Base-by-base conservation (phyloP, 2,113 vertebrate genomes). In the Actenoides hombroni region DNA sequence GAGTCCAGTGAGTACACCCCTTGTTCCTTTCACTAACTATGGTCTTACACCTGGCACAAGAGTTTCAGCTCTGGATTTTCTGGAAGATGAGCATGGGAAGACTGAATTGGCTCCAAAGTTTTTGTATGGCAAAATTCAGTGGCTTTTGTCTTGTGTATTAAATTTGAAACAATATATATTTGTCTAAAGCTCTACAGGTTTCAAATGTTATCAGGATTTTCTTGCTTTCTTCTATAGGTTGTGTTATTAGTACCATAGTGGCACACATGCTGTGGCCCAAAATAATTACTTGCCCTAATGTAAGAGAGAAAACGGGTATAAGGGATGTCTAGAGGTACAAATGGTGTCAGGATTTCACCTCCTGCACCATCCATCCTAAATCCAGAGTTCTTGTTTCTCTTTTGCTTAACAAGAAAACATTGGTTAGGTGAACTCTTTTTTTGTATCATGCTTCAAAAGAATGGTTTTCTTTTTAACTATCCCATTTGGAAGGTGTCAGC, bases 1-100 rank as follows among this genome's bases (percentile, higher is more conserved):
- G 99, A 99, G 95, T 99, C 99, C 63, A 99, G 99, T 99, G 98
- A 98, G 98, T 98, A 98, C 86, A 70, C 0, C 0, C 8, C 56
- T 95, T 1, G 0, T 92, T 96, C 44, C 14, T 83, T 77, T 79
- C 48, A 31, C 51, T 78, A 15, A 63, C 4, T 13, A 8, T 42
- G 24, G 7, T 86, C 40, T 61, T 59, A 6, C 39, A 37, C 14
- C 9, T 40, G 69, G 26, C 40, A 74, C 28, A 65, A 4, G 35
- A 2, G 0, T 73, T 95, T 94, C 4, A 11, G 12, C n/a, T 49
- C 5, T 70, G 57, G 56, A 23, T 78, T 70, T 70, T 71, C 37
- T 57, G 31, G 35, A 48, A 39, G 29, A 35, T 64, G 14, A 51
- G 19, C 10, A 16, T 18, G 65, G n/a, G 25, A 33, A 87, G 35